Base-by-base conservation (phyloP, 2,797 vertebrate genomes). In the Moxostoma hubbsi region DNA sequence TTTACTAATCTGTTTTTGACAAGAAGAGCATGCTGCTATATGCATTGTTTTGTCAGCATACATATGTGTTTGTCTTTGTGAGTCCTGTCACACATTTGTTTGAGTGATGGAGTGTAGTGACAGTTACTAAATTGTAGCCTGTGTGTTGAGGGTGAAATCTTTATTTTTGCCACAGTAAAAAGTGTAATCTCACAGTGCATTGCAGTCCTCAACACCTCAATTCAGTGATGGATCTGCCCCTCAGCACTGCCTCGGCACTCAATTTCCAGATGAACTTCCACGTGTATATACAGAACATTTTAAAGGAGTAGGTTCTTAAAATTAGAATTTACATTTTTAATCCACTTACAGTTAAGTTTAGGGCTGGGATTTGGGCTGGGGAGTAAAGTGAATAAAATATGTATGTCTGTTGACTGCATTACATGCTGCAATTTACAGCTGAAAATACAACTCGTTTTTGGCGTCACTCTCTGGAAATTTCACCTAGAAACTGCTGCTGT, bases 111-210 rank as follows among this genome's bases (percentile, higher is more conserved):
- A 81, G 72, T 72, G 65, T 7, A 64, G 65, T 86, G 79, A 77
- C 78, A 84, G 81, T 69, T 47, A 70, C 68, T 79, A 75, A 83
- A 83, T 81, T 80, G 79, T 72, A 76, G 58, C 67, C 13, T 73
- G 81, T 57, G 15, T 81, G 67, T 16, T 81, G 58, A 81, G 75
- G 58, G 80, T 61, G 53, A 62, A 78, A 46, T 74, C 63, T 71
- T 71, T 73, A 74, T 78, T 84, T 78, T 68, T 73, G 74, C 61
- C 45, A 73, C 63, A 73, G 66, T 82, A 86, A 86, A 86, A 67
- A 76, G 74, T 61, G 67, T 77, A 73, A 82, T 82, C 73, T 77
- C 79, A 79, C 36, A 70, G 66, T 15, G 9, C 45, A 79, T 55
- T 64, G 72, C 68, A 36, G 36, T 72, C 71, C 46, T 50, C 71